Evolutionary conservation across 2,113 vertebrate species (phyloP).

Genomic region (Gavia stellata): DNA sequence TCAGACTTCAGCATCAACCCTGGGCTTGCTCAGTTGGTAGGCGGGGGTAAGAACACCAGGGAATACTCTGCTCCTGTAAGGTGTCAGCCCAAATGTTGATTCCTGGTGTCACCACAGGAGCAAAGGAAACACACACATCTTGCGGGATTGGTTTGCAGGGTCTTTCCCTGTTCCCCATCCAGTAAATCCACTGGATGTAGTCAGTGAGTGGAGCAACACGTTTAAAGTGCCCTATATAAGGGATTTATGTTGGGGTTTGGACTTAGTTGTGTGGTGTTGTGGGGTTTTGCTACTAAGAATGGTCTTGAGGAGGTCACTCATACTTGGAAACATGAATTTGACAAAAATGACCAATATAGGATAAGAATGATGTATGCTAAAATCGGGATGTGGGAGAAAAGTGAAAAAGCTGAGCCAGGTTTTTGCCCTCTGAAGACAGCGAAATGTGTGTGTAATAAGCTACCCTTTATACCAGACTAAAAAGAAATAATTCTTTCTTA

Average conservation of each 20-base stretch:
- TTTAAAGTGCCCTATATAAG: neutral
- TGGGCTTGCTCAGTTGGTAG: neutral
- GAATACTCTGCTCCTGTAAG: neutral
- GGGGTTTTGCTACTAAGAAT: neutral
- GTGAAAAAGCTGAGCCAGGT: neutral
- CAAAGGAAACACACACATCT: neutral
- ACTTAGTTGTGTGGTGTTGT: neutral
- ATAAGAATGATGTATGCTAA: neutral
- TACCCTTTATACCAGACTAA: conserved; percentile 24
- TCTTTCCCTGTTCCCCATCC: neutral
- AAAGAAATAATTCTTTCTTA: conserved; percentile 20
- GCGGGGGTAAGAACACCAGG: neutral
- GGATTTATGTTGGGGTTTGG: neutral
- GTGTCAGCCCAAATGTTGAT: neutral
- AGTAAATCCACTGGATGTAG: neutral
- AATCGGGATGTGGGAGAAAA: neutral
- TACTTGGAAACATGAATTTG: neutral
- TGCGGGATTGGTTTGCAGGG: neutral
- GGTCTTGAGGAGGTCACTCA: neutral
- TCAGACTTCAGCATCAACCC: neutral
- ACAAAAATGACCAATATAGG: neutral
- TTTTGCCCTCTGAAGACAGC: conserved; percentile 43
- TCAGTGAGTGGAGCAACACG: neutral
- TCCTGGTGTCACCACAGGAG: neutral
- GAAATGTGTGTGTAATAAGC: neutral